Evolutionary conservation across 2,113 vertebrate species (phyloP), one percentile per base, ranked within the genome.

Genomic region (Ariopsis seemanni): DNA sequence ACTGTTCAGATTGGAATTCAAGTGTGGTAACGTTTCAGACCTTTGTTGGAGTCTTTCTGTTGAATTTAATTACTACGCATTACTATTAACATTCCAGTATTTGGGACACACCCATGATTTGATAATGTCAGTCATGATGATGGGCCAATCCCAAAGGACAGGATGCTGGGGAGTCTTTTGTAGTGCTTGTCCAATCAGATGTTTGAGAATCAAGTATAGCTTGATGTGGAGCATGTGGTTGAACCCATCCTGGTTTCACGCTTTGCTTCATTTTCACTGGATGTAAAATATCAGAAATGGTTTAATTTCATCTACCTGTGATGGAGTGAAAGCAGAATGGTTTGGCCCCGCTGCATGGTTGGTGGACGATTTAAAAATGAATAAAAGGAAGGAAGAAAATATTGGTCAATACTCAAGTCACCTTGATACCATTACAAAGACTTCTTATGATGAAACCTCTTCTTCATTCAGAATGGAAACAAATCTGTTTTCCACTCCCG

Each of bases 391-490:
- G 22, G 83, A 91, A 92, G 55, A 90, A 91, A 90, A 83, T 90
- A 93, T 94, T 94, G 93, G 93, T 94, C 93, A 92, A 93, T 92
- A 91, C 86, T 90, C 92, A 92, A 93, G 86, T 91, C 90, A 92
- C 89, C 89, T 90, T 91, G 85, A 92, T 90, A 88, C 87, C 92
- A 92, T 92, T 50, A 57, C 55, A 88, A 89, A 93, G 89, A 88
- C 77, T 57, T 11, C 89, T 88, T 91, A 88, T 91, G 91, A 94
- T 91, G 93, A 92, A 91, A 93, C 20, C 48, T 79, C 20, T 79
- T 79, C 90, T 89, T 93, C 86, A 83, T 89, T 69, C 78, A 57
- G 52, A 50, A 71, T 86, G 85, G 77, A 30, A 82, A 34, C 50
- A 57, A 91, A 88, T 74, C 92, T 85, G 42, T 85, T 69, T 7